Evolutionary conservation across 2,113 vertebrate species (phyloP), one percentile per base, ranked within the genome.

Genomic region (Silurus meridionalis): DNA sequence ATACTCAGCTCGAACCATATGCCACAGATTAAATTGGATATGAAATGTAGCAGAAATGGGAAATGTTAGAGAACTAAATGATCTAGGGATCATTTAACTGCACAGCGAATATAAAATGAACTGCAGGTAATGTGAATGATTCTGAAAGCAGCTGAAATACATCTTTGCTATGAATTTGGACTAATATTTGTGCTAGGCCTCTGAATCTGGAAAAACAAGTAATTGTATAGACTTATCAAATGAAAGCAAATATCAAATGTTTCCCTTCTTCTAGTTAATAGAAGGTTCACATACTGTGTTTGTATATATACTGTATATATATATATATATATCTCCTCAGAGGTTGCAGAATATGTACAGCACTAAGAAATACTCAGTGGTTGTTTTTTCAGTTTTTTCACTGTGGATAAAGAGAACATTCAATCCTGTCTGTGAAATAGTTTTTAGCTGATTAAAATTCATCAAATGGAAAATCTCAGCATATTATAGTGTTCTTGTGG

Each of bases 21-120:
- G 89, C 90, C 86, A 90, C 88, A 46, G 15, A 88, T 82, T 86
- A 90, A 91, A 86, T 50, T 55, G 10, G 82, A 90, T 80, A 88
- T 72, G 89, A 88, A 87, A 88, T 63, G 60, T 48, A 58, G 90
- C 91, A 92, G 90, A 94, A 91, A 94, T 93, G 6, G 53, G n/a
- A 78, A 78, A 57, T 57, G 75, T 77, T 53, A 6, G 52, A 25
- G 52, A 55, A 55, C 15, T 23, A 57, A 78, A 78, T 57, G 75
- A 78, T 55, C 75, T 46, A 66, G 60, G n/a, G 48, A 78, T 66
- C 83, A 78, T 77, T 64, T 85, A 64, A 78, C 83, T n/a, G 28
- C 57, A 55, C 9, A 64, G 17, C 9, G 83, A 37, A 21, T 53
- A 19, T 3, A 50, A 58, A 46, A 84, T n/a, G 15, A 46, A 61